A percentile compares a stretch with the other conserved stretches of the same genome.
phyloP scores from a whole-genome alignment of 2,113 vertebrate species.

The Vanacampus margaritifer region DNA sequence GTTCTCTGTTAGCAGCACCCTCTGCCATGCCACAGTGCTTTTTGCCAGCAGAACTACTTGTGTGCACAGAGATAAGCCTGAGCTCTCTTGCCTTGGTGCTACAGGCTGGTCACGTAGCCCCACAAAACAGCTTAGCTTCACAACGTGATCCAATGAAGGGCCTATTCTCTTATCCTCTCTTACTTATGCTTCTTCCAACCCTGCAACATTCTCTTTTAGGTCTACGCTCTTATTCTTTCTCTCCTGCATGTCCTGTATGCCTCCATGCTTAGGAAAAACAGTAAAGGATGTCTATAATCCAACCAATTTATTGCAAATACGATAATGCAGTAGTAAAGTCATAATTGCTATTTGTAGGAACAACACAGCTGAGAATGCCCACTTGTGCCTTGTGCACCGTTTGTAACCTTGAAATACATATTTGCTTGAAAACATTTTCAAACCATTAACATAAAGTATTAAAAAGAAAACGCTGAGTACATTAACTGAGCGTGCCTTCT shows the following conservation, averaged over 20 bases:
- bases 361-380: not conserved
- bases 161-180: slow-evolving; percentile 21
- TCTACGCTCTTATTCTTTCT: not conserved
- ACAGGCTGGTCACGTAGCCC: slow-evolving; percentile 51
- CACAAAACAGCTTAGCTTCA: slow-evolving; percentile 54
- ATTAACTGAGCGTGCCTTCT: no score
- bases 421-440: no score
- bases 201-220: not conserved
- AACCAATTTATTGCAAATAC: not conserved
- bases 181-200: slow-evolving; percentile 11
- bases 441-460: no score
- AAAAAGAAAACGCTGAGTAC: no score
- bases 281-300: not conserved
- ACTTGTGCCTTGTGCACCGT: not conserved
- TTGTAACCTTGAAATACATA: no score
- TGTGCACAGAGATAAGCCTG: slow-evolving; percentile 62
- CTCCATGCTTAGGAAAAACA: slow-evolving; percentile 3
- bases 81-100: slow-evolving; percentile 47
- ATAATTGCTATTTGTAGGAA: not conserved
- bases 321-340: not conserved
- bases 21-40: slow-evolving; percentile 41
- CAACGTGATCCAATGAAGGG: slow-evolving; percentile 44
- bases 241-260: slow-evolving; percentile 11
- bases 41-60: slow-evolving; percentile 62
- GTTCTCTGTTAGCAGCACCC: slow-evolving; percentile 51